phyloP scores from a whole-genome alignment of 1,140 invertebrate genomes.

The Helicoverpa armigera region DNA sequence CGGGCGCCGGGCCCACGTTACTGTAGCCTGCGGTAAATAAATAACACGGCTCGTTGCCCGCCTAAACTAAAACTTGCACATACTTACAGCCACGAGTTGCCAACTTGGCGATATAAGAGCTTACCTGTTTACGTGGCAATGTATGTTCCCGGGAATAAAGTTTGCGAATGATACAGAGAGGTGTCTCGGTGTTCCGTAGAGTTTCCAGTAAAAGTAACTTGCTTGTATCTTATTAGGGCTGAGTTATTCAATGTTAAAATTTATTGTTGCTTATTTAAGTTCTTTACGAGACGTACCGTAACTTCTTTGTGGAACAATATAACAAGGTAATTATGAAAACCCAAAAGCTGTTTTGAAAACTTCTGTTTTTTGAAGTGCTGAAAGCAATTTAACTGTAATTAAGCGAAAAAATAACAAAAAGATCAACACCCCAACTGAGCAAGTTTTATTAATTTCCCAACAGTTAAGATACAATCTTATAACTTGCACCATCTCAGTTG shows the following conservation, averaged over 20 bases:
- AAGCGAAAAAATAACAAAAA: neutral
- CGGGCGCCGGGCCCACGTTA: conserved; percentile 4
- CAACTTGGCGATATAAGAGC: conserved; percentile 21
- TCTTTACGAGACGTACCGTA: too few relatives aligned
- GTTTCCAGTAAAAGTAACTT: neutral
- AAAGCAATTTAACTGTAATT: neutral
- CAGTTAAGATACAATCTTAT: conserved; percentile 1
- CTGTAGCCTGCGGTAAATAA: conserved; percentile 34
- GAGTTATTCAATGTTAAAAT: too few relatives aligned
- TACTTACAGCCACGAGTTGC: conserved; percentile 1
- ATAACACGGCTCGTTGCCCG: conserved; percentile 48
- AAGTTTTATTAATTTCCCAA: conserved; percentile 25
- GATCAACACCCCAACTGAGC: neutral
- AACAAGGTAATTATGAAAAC: too few relatives aligned
- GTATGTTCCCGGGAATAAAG: neutral
- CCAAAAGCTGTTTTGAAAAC: too few relatives aligned
- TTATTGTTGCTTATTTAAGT: too few relatives aligned
- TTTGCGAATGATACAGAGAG: neutral
- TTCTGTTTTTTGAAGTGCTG: too few relatives aligned
- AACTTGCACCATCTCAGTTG: conserved; percentile 12
- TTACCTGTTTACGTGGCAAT: conserved; percentile 4
- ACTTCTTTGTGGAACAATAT: too few relatives aligned
- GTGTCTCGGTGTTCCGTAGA: neutral
- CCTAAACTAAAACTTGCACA: conserved; percentile 31
- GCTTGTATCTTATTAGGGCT: too few relatives aligned